Percentiles rank a stretch among this genome's conserved stretches.
Evolutionary conservation across 1,140 invertebrate genomes (phyloP).

Genomic region (Meloidogyne chitwoodi): DNA sequence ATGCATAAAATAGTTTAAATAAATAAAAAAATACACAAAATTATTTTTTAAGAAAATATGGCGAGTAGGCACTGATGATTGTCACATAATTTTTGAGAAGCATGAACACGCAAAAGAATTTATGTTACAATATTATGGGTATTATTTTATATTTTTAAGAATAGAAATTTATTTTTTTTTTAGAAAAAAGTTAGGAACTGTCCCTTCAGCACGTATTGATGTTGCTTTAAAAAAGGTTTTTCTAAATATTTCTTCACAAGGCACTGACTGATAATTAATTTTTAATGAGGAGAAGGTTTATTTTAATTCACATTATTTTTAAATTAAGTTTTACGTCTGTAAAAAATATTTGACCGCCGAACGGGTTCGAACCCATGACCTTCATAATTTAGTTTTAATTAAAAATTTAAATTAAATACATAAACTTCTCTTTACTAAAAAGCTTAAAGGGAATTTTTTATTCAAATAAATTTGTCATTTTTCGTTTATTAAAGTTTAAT

Average conservation of each 20-base stretch:
- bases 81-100: constrained; percentile 37
- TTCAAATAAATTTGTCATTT: background rate
- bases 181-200: background rate
- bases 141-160: background rate
- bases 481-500: background rate
- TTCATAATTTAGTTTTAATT: background rate
- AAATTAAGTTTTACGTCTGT: background rate
- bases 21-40: background rate
- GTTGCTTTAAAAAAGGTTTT: constrained; percentile 14
- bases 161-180: background rate
- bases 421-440: background rate
- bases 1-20: too few species aligned
- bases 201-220: background rate
- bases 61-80: constrained; percentile 28
- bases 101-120: constrained; percentile 42
- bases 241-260: background rate
- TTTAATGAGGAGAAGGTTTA: background rate
- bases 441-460: background rate
- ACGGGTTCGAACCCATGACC: background rate
- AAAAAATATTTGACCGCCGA: background rate
- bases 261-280: background rate
- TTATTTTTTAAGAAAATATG: constrained; percentile 32
- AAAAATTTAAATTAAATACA: background rate
- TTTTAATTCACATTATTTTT: background rate
- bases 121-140: constrained; percentile 45